Percentiles rank a stretch among this genome's conserved stretches.
phyloP scores from a whole-genome alignment of 2,888 invertebrate species.

The Cephonodes hylas region DNA sequence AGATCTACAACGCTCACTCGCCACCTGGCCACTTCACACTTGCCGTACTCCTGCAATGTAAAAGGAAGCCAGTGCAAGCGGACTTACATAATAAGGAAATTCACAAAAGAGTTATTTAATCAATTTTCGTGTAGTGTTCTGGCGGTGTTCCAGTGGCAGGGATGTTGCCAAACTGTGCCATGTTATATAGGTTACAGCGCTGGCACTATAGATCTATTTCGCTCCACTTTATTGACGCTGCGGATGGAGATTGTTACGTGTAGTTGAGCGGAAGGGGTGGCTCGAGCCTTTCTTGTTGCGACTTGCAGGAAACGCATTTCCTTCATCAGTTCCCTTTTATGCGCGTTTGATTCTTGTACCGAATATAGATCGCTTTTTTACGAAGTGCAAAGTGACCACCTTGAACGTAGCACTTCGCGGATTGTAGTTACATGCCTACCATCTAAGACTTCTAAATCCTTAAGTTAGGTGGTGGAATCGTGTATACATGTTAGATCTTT shows the following conservation, averaged over 20 bases:
- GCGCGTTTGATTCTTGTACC: not conserved
- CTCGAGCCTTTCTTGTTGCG: not conserved
- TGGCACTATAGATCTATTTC: not conserved
- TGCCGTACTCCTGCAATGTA: too few species aligned
- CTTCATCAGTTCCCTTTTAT: not conserved
- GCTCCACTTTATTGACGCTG: not conserved
- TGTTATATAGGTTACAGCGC: constrained; percentile 3
- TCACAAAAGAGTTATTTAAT: constrained; percentile 8
- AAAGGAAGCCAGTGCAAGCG: not conserved
- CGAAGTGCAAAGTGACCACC: too few species aligned
- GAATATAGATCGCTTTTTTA: not conserved
- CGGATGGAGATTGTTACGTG: not conserved
- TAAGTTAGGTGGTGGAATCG: too few species aligned
- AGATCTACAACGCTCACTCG: too few species aligned
- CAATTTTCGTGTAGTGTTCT: constrained; percentile 12
- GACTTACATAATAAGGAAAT: constrained; percentile 5
- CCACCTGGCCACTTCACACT: too few species aligned
- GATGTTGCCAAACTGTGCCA: constrained; percentile 2
- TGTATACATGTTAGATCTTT: too few species aligned
- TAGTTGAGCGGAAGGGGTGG: not conserved
- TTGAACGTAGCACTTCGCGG: too few species aligned
- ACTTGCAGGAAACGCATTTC: not conserved
- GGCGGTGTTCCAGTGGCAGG: constrained; percentile 9
- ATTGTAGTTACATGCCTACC: too few species aligned
- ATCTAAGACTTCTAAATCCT: too few species aligned